Evolutionary conservation across 2,888 invertebrate species (phyloP), one percentile per base, ranked within the genome.

Genomic region (Drosophila leonis): DNA sequence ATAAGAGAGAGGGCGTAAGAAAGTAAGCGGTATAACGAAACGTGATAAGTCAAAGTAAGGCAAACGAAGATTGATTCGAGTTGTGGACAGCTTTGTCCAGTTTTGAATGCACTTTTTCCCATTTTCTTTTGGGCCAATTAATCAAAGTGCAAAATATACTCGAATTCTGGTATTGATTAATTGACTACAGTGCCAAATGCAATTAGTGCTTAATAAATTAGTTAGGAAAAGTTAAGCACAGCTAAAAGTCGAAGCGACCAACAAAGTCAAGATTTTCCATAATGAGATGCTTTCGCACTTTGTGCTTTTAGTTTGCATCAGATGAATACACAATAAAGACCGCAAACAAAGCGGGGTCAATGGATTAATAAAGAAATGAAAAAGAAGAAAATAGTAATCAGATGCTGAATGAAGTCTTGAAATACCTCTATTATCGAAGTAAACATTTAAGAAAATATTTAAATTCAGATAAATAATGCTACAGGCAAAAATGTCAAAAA

Each of bases 61-160:
- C n/a, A 52, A 83, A 86, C 87, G 84, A 89, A 89, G 83, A 89
- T 83, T 83, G 87, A 83, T 89, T 78, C 71, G 71, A 89, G 81
- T 89, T 83, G 71, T 56, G 71, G 72, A 76, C 65, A 65, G 83
- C 75, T 68, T 85, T 72, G 87, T 75, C 74, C 83, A 75, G 69
- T 83, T 81, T 73, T 62, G 69, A 75, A 75, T 86, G 89, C 83
- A 89, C 68, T 88, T 85, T 65, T 44, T 24, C 46, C 59, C 33
- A 46, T 71, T 37, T 63, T 15, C 29, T 48, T 49, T 63, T 61
- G 49, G 24, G 59, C 82, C 81, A 75, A 83, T 83, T 83, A 83
- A 83, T 83, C 83, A 83, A 88, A 71, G 71, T 67, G 71, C 83
- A 61, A 66, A 88, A 73, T 79, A 71, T 59, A 61, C 64, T 68